These are phyloP conservation scores for Fundulus diaphanus DNA, from an alignment of 2,797 vertebrate species.

Conservation along the genomic window DNA sequence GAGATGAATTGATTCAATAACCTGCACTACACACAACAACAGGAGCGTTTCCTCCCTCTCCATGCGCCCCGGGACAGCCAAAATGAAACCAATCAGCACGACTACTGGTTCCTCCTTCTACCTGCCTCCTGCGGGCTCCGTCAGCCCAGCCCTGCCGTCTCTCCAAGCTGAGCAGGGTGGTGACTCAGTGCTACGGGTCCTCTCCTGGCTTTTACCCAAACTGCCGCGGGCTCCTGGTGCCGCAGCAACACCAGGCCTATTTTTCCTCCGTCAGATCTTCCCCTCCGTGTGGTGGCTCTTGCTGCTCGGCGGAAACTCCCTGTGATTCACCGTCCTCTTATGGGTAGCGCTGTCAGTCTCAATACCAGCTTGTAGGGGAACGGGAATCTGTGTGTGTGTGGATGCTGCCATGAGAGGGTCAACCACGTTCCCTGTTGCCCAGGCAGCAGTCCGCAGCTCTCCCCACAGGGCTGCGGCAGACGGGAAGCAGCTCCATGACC, in stretches of 20 bases:
- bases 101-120: not conserved
- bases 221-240: slow-evolving; percentile 34
- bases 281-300: slow-evolving; percentile 27
- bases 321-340: slow-evolving; percentile 64
- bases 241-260: slow-evolving; percentile 47
- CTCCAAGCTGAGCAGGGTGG: slow-evolving; percentile 54
- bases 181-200: slow-evolving; percentile 72
- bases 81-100: not conserved
- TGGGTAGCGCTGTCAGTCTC: slow-evolving; percentile 29
- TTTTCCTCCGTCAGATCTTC: slow-evolving; percentile 35
- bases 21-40: slow-evolving; percentile 15
- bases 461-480: slow-evolving; percentile 49
- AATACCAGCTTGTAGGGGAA: slow-evolving; percentile 55
- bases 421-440: slow-evolving; percentile 62
- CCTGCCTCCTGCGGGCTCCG: slow-evolving; percentile 33
- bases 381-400: slow-evolving; percentile 15
- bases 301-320: slow-evolving; percentile 70
- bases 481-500: slow-evolving; percentile 44
- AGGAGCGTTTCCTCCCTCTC: slow-evolving; percentile 22
- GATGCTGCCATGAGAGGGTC: slow-evolving; percentile 52
- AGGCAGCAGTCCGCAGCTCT: slow-evolving; percentile 47
- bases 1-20: slow-evolving; percentile 60
- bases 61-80: slow-evolving; percentile 14
- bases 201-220: slow-evolving; percentile 61
- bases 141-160: slow-evolving; percentile 40